Base-by-base conservation (phyloP, 1,140 invertebrate species). In the Drosophila sp. region DNA sequence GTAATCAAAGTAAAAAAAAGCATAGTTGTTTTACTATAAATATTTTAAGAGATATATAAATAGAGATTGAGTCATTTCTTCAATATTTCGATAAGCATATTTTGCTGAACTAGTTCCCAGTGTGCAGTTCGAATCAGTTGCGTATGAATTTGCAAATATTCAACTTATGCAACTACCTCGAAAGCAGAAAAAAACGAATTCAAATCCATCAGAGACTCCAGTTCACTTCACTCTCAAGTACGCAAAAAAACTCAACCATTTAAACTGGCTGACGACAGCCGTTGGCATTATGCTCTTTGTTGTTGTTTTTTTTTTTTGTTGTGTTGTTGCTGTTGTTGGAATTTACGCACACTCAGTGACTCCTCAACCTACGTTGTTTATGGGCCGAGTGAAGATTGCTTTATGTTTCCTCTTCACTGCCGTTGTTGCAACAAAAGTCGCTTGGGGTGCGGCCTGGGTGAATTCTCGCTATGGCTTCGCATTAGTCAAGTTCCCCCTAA, bases 161-260 rank as follows among this genome's bases (percentile, higher is more conserved):
- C 40, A 67, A 29, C 27, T 67, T 48, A 54, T 63, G 36, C 50
- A 32, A 21, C 77, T 83, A 80, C 72, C 8, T 16, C 14, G 36
- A 29, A 76, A 72, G 79, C 75, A 78, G 78, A 81, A 81, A 74
- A 74, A 59, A 54, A 25, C 18, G 25, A 27, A 48, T 48, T 48
- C 45, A 34, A 62, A 62, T 72, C 70, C 70, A 66, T 72, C 63
- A 66, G 63, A 21, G 36, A 61, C 32, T 46, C 34, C n/a, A 48
- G 13, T 56, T 32, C 34, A 61, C 43, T 62, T 18, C 59, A 51
- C 46, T 62, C 32, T 43, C 11, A 16, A 58, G 59, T 54, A 48
- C 59, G 63, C 46, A 29, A 41, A 67, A 67, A 58, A 59, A 69
- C 65, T 61, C 50, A 53, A 54, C 58, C 58, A 53, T 51, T 64